A percentile compares a stretch with the other conserved stretches of the same genome.
phyloP scores from a whole-genome alignment of 2,113 vertebrate species.

The Oryzias celebensis region DNA sequence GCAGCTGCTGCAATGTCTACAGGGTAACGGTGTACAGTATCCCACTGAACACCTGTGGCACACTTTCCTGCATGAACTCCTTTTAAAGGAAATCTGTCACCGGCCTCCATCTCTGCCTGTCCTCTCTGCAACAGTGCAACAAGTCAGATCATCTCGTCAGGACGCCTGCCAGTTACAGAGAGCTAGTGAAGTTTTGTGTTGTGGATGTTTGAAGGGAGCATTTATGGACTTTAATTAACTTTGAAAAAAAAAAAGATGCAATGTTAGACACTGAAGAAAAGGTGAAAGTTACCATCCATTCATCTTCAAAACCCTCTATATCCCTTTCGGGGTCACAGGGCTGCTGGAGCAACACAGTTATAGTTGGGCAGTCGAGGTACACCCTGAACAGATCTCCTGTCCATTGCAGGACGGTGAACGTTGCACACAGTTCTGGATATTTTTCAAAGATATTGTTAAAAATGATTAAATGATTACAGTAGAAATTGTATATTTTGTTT shows the following conservation, averaged over 20 bases:
- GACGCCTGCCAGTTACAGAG: slow-evolving; percentile 39
- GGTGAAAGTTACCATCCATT: no score
- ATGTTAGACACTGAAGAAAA: no score
- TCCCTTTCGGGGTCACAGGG: no score
- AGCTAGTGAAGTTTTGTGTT: slow-evolving; percentile 22
- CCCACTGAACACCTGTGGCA: slow-evolving; percentile 75
- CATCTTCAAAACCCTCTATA: no score
- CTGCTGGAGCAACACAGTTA: no score
- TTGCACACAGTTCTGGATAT: no score
- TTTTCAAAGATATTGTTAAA: no score
- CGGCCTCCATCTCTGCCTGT: slow-evolving; percentile 52
- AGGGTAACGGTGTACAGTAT: slow-evolving; percentile 61
- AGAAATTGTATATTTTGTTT: no score
- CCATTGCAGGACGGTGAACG: no score
- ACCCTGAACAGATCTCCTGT: no score
- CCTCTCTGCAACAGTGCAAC: slow-evolving; percentile 30
- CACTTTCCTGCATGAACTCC: slow-evolving; percentile 68
- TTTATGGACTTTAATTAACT: neutral
- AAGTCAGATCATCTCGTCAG: slow-evolving; percentile 46
- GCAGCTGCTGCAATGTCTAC: slow-evolving; percentile 60
- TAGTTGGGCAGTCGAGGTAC: no score
- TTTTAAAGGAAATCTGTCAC: slow-evolving; percentile 67
- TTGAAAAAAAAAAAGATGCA: neutral
- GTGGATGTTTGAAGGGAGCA: neutral
- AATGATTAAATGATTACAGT: no score